phyloP scores from a whole-genome alignment of 1,140 invertebrate genomes.

The Camponotus vicinus region DNA sequence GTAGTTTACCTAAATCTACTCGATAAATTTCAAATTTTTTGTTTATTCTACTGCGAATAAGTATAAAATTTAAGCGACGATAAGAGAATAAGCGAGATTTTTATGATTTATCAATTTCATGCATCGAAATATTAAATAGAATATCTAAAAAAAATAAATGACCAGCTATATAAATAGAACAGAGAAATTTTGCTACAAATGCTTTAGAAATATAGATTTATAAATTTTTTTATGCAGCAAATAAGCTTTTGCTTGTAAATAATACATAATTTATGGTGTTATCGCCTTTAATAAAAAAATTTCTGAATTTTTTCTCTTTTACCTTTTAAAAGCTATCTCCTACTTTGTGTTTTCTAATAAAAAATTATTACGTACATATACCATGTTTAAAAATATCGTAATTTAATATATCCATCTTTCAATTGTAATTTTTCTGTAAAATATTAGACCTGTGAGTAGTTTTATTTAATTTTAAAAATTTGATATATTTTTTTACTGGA shows the following conservation, averaged over 20 bases:
- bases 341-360: slow-evolving; percentile 54
- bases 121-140: slow-evolving; percentile 29
- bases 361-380: slow-evolving; percentile 41
- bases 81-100: slow-evolving; percentile 45
- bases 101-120: slow-evolving; percentile 48
- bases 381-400: background rate
- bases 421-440: slow-evolving; percentile 28
- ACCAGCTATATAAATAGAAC: slow-evolving; percentile 3
- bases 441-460: background rate
- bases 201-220: slow-evolving; percentile 26
- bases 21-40: slow-evolving; percentile 45
- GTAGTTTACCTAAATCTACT: slow-evolving; percentile 39
- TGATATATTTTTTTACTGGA: background rate
- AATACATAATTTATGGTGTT: slow-evolving; percentile 5
- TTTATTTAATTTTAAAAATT: background rate
- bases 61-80: slow-evolving; percentile 43
- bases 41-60: slow-evolving; percentile 53
- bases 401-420: slow-evolving; percentile 31
- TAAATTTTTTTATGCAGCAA: slow-evolving; percentile 5
- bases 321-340: slow-evolving; percentile 48
- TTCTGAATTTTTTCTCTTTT: slow-evolving; percentile 10
- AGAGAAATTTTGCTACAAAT: slow-evolving; percentile 34
- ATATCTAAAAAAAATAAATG: slow-evolving; percentile 33
- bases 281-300: slow-evolving; percentile 23
- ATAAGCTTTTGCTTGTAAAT: slow-evolving; percentile 14